Evolutionary conservation across 1,140 invertebrate genomes (phyloP), one percentile per base, ranked within the genome.

Genomic region (Zaprionus nigranus): DNA sequence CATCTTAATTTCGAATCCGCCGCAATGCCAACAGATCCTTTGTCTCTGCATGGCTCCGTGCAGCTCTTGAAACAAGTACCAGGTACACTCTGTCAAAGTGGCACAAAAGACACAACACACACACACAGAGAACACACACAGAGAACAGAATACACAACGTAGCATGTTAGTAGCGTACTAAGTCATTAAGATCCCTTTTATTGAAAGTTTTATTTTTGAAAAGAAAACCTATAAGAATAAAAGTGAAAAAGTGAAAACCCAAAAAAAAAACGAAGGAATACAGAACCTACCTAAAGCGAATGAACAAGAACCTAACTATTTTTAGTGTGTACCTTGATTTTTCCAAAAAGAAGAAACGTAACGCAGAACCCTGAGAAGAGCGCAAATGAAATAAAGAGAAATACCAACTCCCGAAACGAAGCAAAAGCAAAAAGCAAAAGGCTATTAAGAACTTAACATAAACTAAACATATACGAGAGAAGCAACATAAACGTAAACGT

Each of bases 261-360:
- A 43, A 36, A 46, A 43, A 30, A 62, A 15, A 59, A 40, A 36
- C 28, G 30, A 40, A 79, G 66, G 68, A 82, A 56, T 65, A 88
- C 85, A 90, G 65, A 90, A 82, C 86, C 79, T 90, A 90, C 86
- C 86, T 90, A 90, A 85, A 86, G 76, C 71, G 82, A 88, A 70
- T 79, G 79, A 88, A 84, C 64, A 54, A 86, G 71, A 85, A 90
- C 88, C 84, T 90, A 88, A 91, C 88, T 91, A 91, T 91, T 91
- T 90, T 91, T 91, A 91, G 82, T 91, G 80, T 79, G 88, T 91
- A 91, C 88, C 88, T 91, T 85, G 81, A 80, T 91, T 91, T 79
- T 85, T 90, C 65, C 66, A 75, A 82, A 73, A 62, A 58, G 68
- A 85, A 72, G 75, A 73, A 87, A 78, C 58, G 71, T 67, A 75